Evolutionary conservation across 2,797 vertebrate species (phyloP).

Genomic region (Adrianichthys oophorus): DNA sequence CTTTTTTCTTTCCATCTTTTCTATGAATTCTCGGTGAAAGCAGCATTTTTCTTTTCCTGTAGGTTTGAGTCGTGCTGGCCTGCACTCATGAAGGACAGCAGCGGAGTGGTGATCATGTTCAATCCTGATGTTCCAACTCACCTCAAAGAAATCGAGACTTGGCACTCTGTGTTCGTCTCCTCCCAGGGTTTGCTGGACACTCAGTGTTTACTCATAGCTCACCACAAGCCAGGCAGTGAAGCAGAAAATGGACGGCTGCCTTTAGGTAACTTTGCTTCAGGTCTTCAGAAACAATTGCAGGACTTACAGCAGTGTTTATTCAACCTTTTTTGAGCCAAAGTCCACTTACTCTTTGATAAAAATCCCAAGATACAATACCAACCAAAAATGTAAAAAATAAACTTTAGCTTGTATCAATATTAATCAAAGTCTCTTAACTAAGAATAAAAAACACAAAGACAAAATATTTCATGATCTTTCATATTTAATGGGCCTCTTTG

Average conservation of each 20-base stretch:
- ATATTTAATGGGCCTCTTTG: no score
- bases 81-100: slow-evolving; percentile 89
- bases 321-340: background rate
- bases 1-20: background rate
- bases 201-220: slow-evolving; percentile 91
- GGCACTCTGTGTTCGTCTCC: slow-evolving; percentile 89
- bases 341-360: no score
- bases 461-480: no score
- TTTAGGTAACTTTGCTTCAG: slow-evolving; percentile 77
- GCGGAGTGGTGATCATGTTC: slow-evolving; percentile 90
- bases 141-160: slow-evolving; percentile 89
- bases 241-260: slow-evolving; percentile 69
- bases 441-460: no score
- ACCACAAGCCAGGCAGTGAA: slow-evolving; percentile 89
- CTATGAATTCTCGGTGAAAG: no score
- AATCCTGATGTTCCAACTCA: slow-evolving; percentile 90
- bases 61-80: slow-evolving; percentile 98
- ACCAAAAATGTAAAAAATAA: no score
- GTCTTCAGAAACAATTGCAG: background rate
- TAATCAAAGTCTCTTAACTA: no score
- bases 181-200: slow-evolving; percentile 84
- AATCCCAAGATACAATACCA: no score
- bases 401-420: no score
- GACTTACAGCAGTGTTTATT: no score
- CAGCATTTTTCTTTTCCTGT: background rate